Conservation (phyloP, 92 coral and sea anemone species). For the Epizoanthus ramosus region DNA sequence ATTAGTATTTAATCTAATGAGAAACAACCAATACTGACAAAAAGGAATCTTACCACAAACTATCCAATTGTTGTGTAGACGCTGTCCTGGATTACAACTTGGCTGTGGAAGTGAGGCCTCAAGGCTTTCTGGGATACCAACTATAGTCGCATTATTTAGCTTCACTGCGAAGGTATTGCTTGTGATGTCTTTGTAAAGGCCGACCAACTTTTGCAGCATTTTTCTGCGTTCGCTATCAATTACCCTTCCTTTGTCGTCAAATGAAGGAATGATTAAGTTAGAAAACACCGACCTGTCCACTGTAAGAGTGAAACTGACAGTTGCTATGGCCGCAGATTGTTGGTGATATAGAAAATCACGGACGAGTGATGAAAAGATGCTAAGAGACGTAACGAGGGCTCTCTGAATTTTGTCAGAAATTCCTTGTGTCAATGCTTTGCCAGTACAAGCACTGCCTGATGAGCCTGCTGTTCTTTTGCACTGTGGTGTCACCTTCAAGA, state of each 20-base stretch:
- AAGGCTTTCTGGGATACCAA: constrained; percentile 42
- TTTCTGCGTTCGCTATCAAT: constrained; percentile 32
- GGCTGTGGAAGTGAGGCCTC: constrained; percentile 30
- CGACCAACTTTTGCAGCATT: constrained; percentile 10
- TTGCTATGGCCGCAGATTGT: constrained; percentile 2
- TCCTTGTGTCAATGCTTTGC: constrained; percentile 2
- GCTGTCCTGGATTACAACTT: constrained; percentile 41
- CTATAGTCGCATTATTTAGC: constrained; percentile 8
- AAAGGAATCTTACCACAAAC: constrained; percentile 52
- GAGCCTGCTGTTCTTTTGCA: neutral
- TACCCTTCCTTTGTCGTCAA: constrained; percentile 33
- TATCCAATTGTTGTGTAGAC: constrained; percentile 44
- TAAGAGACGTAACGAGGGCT: neutral
- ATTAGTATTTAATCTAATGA: too few relatives aligned
- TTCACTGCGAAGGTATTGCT: constrained; percentile 1
- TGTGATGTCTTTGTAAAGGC: constrained; percentile 18
- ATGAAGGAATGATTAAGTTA: constrained; percentile 19
- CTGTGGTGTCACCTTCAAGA: constrained; percentile 3
- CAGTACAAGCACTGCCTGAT: neutral
- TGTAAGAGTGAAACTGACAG: constrained; percentile 14
- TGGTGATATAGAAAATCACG: constrained; percentile 20
- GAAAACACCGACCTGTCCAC: constrained; percentile 1
- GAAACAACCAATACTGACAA: too few relatives aligned
- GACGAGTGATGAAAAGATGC: neutral
- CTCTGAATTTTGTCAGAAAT: neutral